Percentiles rank a stretch among this genome's conserved stretches.
phyloP scores from a whole-genome alignment of 2,888 invertebrate genomes.

The Sipha maydis region DNA sequence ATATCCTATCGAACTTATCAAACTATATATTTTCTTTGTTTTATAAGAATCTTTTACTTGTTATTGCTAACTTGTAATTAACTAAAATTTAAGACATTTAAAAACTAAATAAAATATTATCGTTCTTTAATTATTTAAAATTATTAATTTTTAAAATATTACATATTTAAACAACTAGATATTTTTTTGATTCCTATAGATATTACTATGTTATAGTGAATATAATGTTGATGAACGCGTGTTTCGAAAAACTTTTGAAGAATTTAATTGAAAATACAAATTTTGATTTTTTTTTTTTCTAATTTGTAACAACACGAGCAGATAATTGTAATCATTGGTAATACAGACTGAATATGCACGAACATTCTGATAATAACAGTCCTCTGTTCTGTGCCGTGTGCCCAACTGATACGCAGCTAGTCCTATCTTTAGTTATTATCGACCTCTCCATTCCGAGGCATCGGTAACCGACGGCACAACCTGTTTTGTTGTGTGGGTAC shows the following conservation, averaged over 20 bases:
- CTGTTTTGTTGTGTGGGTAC: conserved; percentile 49
- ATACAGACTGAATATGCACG: not conserved
- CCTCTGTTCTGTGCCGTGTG: not conserved
- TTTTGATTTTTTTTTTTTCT: conserved; percentile 16
- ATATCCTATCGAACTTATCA: not conserved
- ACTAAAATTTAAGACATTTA: too few species aligned
- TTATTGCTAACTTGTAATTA: too few species aligned
- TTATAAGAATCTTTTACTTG: too few species aligned
- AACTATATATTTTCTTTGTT: too few species aligned
- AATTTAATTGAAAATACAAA: not conserved
- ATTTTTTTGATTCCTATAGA: not conserved
- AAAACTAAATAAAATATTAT: not conserved
- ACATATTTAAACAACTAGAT: too few species aligned
- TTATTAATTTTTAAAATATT: not conserved
- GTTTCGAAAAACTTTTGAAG: not conserved
- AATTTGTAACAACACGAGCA: conserved; percentile 10
- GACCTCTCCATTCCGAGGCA: conserved; percentile 32
- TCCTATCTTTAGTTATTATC: conserved; percentile 40
- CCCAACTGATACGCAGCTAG: not conserved
- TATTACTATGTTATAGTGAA: not conserved
- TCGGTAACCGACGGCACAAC: conserved; percentile 43
- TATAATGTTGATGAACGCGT: not conserved
- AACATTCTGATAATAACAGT: conserved; percentile 16
- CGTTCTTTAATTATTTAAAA: not conserved
- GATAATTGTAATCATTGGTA: conserved; percentile 7